phyloP scores from a whole-genome alignment of 2,797 vertebrate genomes.

The Antrozous pallidus region DNA sequence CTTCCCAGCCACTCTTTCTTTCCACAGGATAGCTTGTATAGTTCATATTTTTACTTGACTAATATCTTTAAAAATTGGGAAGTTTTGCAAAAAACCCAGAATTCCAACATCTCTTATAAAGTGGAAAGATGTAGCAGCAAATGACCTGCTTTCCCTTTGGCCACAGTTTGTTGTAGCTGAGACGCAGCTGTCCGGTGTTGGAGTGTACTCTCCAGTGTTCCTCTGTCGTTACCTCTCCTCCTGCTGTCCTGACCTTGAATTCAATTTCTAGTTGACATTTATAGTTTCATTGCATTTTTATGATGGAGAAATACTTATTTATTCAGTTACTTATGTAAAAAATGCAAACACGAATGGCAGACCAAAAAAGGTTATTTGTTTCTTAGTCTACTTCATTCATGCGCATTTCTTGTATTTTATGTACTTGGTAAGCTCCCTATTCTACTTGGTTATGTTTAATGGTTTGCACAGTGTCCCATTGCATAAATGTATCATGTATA shows the following conservation, averaged over 20 bases:
- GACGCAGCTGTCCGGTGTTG: background rate
- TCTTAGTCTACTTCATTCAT: background rate
- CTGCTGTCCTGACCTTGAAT: background rate
- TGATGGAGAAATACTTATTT: background rate
- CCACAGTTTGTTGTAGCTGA: background rate
- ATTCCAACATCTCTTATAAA: background rate
- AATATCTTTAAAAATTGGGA: slow-evolving; percentile 9
- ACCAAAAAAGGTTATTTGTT: background rate
- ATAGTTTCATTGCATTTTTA: slow-evolving; percentile 27
- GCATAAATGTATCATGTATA: background rate
- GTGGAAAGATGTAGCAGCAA: background rate
- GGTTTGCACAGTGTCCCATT: background rate
- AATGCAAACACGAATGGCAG: background rate
- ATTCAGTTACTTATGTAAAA: background rate
- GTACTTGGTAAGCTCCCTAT: background rate
- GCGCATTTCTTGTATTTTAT: background rate
- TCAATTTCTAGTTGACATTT: background rate
- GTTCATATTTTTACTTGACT: background rate
- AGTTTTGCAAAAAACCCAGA: background rate
- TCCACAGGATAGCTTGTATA: background rate
- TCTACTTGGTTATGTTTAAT: background rate
- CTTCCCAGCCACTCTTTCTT: background rate
- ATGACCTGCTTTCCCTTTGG: background rate
- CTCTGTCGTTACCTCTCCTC: background rate
- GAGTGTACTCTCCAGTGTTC: background rate